Evolutionary conservation across 2,888 invertebrate genomes (phyloP), one percentile per base, ranked within the genome.

Genomic region (Adela reaumurella): DNA sequence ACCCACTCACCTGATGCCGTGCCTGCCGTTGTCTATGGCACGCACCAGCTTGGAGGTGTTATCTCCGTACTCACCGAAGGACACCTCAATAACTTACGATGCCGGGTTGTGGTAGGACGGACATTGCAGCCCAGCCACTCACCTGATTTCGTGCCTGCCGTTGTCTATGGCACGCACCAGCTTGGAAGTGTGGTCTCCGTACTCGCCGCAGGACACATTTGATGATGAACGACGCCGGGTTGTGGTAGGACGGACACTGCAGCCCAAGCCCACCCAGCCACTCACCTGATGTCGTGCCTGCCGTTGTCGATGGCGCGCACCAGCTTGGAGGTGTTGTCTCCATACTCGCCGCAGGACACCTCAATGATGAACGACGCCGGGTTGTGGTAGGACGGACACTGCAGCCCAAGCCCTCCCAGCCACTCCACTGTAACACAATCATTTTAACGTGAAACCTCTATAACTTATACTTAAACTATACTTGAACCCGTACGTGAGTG

Each of bases 131-230:
- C 85, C 51, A 97, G 81, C 80, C 80, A 80, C 53, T 79, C 74
- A 56, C 80, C 80, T 80, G 46, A 41, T 24, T n/a, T n/a, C n/a
- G n/a, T n/a, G n/a, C n/a, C n/a, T n/a, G n/a, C n/a, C n/a, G n/a
- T n/a, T n/a, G n/a, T n/a, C n/a, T n/a, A n/a, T n/a, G n/a, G n/a
- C 24, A 24, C 5, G 24, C 24, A 24, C 4, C 24, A 24, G 24
- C 5, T 8, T 6, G 24, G 24, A 24, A 24, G n/a, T n/a, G n/a
- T n/a, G n/a, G n/a, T n/a, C n/a, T n/a, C n/a, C n/a, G n/a, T n/a
- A n/a, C n/a, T n/a, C n/a, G n/a, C n/a, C n/a, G n/a, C 95, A 94
- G 0, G 97, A 94, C 3, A 97, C 94, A n/a, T 73, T 97, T 97
- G 72, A 96, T 95, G 57, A 95, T 91, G 78, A 93, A 97, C 48